Percentiles rank a stretch among this genome's conserved stretches.
Evolutionary conservation across 1,140 invertebrate genomes (phyloP).

Genomic region (Neomicropteryx cornuta): DNA sequence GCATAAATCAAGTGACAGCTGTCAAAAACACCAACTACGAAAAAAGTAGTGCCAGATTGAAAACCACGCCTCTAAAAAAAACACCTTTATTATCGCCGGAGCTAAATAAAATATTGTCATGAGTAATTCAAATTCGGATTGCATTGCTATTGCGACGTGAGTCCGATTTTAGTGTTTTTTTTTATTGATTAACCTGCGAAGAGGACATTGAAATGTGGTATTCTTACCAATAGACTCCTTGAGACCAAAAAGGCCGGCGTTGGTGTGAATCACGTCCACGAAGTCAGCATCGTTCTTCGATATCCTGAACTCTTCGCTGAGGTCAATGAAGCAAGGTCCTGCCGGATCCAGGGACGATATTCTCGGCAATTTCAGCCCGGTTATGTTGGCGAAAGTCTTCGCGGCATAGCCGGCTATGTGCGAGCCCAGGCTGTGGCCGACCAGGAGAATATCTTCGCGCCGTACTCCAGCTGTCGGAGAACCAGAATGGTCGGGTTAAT

Average conservation of each 20-base stretch:
- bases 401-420: slow-evolving; percentile 71
- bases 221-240: slow-evolving; percentile 22
- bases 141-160: no score
- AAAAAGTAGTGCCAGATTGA: no score
- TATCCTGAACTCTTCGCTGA: slow-evolving; percentile 41
- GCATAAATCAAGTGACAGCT: no score
- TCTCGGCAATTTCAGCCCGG: slow-evolving; percentile 39
- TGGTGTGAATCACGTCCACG: slow-evolving; percentile 65
- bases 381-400: slow-evolving; percentile 30
- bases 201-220: no score
- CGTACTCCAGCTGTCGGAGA: slow-evolving; percentile 20
- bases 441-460: slow-evolving; percentile 50
- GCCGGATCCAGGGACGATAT: slow-evolving; percentile 64
- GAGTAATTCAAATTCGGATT: no score
- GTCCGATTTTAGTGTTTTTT: no score
- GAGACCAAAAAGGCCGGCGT: slow-evolving; percentile 43
- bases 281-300: slow-evolving; percentile 52
- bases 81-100: no score
- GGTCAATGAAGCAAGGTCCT: slow-evolving; percentile 49
- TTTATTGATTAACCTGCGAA: no score
- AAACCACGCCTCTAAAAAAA: no score
- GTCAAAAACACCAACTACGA: no score
- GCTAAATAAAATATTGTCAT: no score
- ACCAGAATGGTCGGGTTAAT: no score
- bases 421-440: slow-evolving; percentile 77